Evolutionary conservation across 2,888 invertebrate genomes (phyloP), one percentile per base, ranked within the genome.

Genomic region (Priocnemis perturbator): DNA sequence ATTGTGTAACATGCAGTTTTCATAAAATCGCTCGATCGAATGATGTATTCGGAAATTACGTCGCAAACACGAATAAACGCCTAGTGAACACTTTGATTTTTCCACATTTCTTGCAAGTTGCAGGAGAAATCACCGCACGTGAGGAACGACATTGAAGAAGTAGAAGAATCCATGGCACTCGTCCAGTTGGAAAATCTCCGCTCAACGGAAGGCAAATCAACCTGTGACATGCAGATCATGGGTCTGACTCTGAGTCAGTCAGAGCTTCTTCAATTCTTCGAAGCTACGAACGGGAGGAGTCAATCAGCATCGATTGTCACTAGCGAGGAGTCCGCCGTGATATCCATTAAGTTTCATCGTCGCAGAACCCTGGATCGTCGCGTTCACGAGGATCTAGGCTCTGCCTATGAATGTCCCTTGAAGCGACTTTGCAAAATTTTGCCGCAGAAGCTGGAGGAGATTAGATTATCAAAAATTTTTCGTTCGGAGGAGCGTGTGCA

Each of bases 261-360:
- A 0, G 62, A 72, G 9, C 11, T 70, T 7, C 9, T 61, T n/a
- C 55, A 67, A 11, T 37, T 70, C 1, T 55, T 66, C 21, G 37
- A 65, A n/a, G 63, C 63, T 1, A 58, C 53, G n/a, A 23, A 15
- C 14, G 26, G 60, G 0, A 20, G 50, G n/a, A n/a, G n/a, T 21
- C 52, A 48, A 2, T 45, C 69, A 2, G 55, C 67, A 0, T 69
- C 69, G 0, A 37, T 73, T 5, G 9, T 60, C 3, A 63, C 45
- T 0, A 68, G 60, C 4, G 65, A 68, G 4, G 73, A 61, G 0
- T 55, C 61, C 0, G 58, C 52, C 2, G 58, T 73, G 4, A 61
- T 73, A 11, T 60, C 69, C 0, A 66, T 68, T n/a, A 70, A 60
- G 7, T 68, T 73, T 9, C 37, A 58, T 50, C 19, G 7, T 50